Evolutionary conservation across 2,888 invertebrate genomes (phyloP).

Genomic region (Noctua pronuba): DNA sequence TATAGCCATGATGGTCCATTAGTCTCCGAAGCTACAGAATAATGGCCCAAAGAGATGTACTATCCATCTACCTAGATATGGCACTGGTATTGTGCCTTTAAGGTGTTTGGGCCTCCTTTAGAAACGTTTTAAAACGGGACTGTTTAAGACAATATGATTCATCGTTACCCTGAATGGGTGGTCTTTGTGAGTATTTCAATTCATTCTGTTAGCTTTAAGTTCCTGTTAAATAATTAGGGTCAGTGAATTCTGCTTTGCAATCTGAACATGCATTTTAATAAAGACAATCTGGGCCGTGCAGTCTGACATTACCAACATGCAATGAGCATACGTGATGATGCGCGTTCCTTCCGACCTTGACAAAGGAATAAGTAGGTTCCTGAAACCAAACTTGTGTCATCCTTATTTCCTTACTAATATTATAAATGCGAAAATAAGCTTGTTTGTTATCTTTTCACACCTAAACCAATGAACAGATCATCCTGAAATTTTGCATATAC

Average conservation of each 20-base stretch:
- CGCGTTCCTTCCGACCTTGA: not conserved
- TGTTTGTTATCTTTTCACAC: too few species aligned
- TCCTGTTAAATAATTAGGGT: conserved; percentile 44
- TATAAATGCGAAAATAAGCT: too few species aligned
- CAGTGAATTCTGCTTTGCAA: conserved; percentile 20
- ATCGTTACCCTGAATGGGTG: conserved; percentile 34
- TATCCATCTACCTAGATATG: conserved; percentile 76
- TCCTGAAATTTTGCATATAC: too few species aligned
- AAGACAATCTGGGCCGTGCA: conserved; percentile 2
- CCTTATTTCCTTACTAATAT: too few species aligned
- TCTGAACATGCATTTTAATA: conserved; percentile 18
- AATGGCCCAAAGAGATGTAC: conserved; percentile 79
- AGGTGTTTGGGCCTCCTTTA: conserved; percentile 52
- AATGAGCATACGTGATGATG: not conserved
- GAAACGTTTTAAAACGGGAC: conserved; percentile 46
- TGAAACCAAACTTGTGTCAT: not conserved
- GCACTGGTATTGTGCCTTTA: conserved; percentile 69
- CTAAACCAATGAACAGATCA: too few species aligned
- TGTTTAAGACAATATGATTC: conserved; percentile 53
- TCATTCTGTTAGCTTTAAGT: conserved; percentile 27
- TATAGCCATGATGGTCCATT: conserved; percentile 87
- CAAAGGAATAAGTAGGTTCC: not conserved
- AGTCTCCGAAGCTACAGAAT: conserved; percentile 87
- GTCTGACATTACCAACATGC: not conserved
- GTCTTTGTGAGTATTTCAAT: conserved; percentile 43